Base-by-base conservation (phyloP, 2,888 invertebrate genomes). In the Smittia aterrima region DNA sequence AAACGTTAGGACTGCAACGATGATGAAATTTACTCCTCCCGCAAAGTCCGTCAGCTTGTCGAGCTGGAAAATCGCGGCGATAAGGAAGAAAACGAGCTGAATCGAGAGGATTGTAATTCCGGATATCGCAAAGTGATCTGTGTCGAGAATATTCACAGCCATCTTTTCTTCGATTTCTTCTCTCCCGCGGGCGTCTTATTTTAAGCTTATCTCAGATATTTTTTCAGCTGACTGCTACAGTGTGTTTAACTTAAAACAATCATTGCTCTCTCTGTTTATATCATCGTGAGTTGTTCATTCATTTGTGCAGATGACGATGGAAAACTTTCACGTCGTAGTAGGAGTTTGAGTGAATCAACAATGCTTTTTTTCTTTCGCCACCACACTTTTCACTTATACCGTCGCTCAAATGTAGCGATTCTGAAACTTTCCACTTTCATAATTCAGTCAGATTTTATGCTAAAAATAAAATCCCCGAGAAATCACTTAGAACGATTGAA, bases 31-130 rank as follows among this genome's bases (percentile, higher is more conserved):
- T 74, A 92, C 91, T 75, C 96, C 96, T 7, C 96, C 95, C 76
- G 95, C 95, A 84, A 96, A 94, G 83, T 96, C 96, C 0, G 95
- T 64, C 75, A 96, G 86, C 84, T 95, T 95, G 81, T 96, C 95
- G 84, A 92, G 89, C 82, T 95, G 92, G 78, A 93, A 92, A 74
- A 90, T 87, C 3, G 93, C 92, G 54, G 95, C 95, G 78, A 96
- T 88, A 47, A 90, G 86, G 83, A 96, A 96, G 84, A 95, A 96
- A 72, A 93, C 85, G 74, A 95, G 85, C 84, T 96, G 96, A 91
- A 94, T 89, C 24, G 87, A 87, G 32, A 92, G 89, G 0, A 92
- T 91, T 67, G 93, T 92, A 82, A 93, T 92, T 27, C 92, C 93
- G 83, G 93, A 92, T 77, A 94, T 89, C 77, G 92, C 92, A 81